Base-by-base conservation (phyloP, 2,888 invertebrate species). In the Leuctra nigra region DNA sequence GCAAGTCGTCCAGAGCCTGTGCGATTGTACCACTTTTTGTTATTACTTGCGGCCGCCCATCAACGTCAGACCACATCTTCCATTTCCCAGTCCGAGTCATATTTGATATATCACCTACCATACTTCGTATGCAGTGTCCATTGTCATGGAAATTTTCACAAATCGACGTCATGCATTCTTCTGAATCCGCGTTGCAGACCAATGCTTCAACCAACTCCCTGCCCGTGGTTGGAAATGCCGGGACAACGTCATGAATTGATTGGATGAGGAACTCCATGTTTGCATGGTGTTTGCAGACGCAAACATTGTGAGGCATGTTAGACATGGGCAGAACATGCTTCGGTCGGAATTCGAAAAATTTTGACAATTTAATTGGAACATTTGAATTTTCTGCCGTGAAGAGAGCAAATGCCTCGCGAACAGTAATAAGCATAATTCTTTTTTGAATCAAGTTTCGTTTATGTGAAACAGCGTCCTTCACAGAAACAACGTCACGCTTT, bases 291-390 rank as follows among this genome's bases (percentile, higher is more conserved):
- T 41, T 41, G 18, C 41, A 41, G 2, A 41, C 41, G 20, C 41
- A 41, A n/a, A 41, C 20, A 41, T 54, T 41, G 20, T 54, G 57
- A 36, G 54, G 53, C 41, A 53, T 44, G n/a, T 39, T 35, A 22
- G 41, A 11, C 3, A 44, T 11, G 33, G 54, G 36, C 2, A 22
- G 13, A 46, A 54, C 20, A 46, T 57, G 16, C 47, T 54, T 54
- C 2, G 50, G 54, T 14, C 57, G n/a, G 1, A 57, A 18, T 36
- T 54, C 35, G 29, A 35, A 54, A 54, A 57, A 57, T 1, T 54
- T 54, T n/a, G 36, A n/a, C 14, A 33, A 11, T 25, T 46, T 36
- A 4, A 57, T 54, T n/a, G 41, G 9, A 13, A 24, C 54, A 16
- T 14, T 16, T 3, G 54, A 33, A 35, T 54, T 29, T 16, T 57